Percentiles rank a stretch among this genome's conserved stretches.
phyloP scores from a whole-genome alignment of 2,113 vertebrate species.

The Chionis minor region DNA sequence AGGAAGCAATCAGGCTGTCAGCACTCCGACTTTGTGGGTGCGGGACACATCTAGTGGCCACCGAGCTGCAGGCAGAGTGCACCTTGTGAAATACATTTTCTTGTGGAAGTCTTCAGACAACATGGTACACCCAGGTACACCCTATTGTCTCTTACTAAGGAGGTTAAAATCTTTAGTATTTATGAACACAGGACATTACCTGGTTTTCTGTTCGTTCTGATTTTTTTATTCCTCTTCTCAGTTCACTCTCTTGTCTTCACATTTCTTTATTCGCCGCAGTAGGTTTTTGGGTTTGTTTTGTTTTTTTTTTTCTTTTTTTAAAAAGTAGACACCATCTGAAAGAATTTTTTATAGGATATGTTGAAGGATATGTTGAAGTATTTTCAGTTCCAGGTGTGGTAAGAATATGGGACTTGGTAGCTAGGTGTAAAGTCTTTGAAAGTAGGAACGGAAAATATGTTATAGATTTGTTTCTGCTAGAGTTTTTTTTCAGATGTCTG shows the following conservation, averaged over 20 bases:
- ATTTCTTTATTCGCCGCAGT: background rate
- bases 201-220: background rate
- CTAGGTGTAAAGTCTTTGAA: slow-evolving; percentile 34
- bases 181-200: background rate
- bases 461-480: slow-evolving; percentile 19
- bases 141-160: background rate
- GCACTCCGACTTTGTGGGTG: accelerated
- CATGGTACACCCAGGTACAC: background rate
- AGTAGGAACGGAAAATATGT: slow-evolving; percentile 34
- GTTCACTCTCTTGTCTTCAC: background rate
- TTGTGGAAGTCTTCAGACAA: background rate
- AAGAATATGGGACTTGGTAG: background rate
- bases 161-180: background rate
- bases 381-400: slow-evolving; percentile 7
- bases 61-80: background rate
- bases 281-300: background rate
- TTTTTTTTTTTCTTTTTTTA: background rate
- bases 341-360: background rate
- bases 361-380: background rate
- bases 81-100: background rate
- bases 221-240: background rate
- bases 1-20: background rate
- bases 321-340: background rate
- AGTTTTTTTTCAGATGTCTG: background rate
- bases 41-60: background rate